Percentiles rank a stretch among this genome's conserved stretches.
Conservation (phyloP, 2,888 invertebrate species). For the Drosophila vallismaia region DNA sequence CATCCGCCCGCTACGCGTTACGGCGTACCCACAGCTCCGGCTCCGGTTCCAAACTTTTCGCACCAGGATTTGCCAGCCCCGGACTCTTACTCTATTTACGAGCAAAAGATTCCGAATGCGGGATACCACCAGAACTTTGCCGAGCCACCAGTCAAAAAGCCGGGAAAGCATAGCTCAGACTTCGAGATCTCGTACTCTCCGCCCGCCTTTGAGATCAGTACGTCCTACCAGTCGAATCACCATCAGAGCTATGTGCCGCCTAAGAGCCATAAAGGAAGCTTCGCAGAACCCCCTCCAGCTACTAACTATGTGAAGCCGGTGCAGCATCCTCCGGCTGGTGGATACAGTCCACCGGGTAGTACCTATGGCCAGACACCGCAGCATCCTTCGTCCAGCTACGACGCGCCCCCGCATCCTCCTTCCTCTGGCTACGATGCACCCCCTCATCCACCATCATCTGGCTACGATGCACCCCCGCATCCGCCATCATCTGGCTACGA, state of each 20-base stretch:
- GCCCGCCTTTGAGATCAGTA: conserved; percentile 75
- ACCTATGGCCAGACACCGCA: conserved; percentile 14
- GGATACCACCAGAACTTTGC: conserved; percentile 76
- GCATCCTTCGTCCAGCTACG: conserved; percentile 21
- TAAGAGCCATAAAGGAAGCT: conserved; percentile 50
- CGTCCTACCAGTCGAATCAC: conserved; percentile 55
- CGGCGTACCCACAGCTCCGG: conserved; percentile 60
- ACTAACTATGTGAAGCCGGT: conserved; percentile 46
- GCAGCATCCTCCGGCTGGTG: conserved; percentile 26
- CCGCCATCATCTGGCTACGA: conserved; percentile 19
- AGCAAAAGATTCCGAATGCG: conserved; percentile 72
- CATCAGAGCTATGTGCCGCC: conserved; percentile 52
- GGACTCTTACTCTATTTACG: conserved; percentile 67
- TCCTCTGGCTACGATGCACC: conserved; percentile 42
- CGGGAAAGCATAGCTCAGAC: conserved; percentile 33
- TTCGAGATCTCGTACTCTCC: conserved; percentile 80
- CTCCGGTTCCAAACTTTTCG: conserved; percentile 31
- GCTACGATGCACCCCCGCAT: conserved; percentile 14
- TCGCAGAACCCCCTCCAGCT: conserved; percentile 54
- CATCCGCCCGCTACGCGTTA: conserved; percentile 42
- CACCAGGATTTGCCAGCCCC: conserved; percentile 42
- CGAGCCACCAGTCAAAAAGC: conserved; percentile 66
- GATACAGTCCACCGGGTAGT: conserved; percentile 48
- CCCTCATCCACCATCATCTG: conserved; percentile 9
- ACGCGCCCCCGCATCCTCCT: conserved; percentile 16